These are phyloP conservation scores for Rhinogobio ventralis DNA, from an alignment of 2,797 vertebrate genomes.

Conservation along the genomic window DNA sequence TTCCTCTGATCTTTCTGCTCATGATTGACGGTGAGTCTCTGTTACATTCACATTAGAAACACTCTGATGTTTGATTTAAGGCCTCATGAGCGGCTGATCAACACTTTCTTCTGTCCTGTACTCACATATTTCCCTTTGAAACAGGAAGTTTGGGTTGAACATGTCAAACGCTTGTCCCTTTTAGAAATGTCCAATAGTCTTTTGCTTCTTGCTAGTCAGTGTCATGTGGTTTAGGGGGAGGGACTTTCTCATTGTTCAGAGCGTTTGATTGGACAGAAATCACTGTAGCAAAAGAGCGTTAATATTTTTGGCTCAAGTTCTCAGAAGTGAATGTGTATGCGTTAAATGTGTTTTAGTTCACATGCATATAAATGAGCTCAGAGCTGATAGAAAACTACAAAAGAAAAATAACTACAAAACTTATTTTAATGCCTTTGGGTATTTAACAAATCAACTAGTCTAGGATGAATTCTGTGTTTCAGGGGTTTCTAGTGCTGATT, in stretches of 20 bases:
- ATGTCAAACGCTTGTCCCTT: not conserved
- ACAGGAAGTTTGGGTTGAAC: not conserved
- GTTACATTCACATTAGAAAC: not conserved
- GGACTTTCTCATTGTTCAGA: not conserved
- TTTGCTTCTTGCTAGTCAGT: not conserved
- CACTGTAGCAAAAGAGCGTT: not conserved
- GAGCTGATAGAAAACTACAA: not conserved
- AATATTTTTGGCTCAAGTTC: not conserved
- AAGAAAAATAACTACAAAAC: not conserved
- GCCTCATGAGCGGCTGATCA: not conserved
- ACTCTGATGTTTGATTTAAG: not conserved
- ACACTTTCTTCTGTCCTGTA: not conserved
- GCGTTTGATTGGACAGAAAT: not conserved
- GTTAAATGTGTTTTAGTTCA: not conserved
- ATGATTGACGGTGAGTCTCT: constrained; percentile 4
- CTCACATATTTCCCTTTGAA: not conserved
- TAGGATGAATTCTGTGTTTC: not conserved
- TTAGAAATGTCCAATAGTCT: not conserved
- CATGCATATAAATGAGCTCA: not conserved
- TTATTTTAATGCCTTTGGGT: not conserved
- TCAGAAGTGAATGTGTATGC: not conserved
- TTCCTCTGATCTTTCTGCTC: constrained; percentile 17
- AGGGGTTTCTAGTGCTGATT: not conserved
- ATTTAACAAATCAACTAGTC: not conserved
- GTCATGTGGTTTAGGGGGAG: not conserved